A percentile compares a stretch with the other conserved stretches of the same genome.
Conservation (phyloP, 23 tunicate genomes). For the Halocynthia aurantium region DNA sequence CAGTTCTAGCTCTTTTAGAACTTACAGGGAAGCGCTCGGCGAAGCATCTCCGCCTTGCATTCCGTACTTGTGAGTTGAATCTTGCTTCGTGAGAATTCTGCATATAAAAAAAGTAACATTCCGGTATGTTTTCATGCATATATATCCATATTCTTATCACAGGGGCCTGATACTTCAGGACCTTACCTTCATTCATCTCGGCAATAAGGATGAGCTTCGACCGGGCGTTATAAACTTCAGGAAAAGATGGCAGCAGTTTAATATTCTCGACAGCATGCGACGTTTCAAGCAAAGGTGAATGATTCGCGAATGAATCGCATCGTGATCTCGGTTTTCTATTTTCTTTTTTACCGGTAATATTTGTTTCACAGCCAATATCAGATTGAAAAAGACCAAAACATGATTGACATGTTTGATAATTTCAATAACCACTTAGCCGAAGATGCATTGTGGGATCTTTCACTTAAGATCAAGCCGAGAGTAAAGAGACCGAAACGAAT, state of each 20-base stretch:
- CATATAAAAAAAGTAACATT: not conserved
- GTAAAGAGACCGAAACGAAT: slow-evolving; percentile 40
- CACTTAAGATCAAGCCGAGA: slow-evolving; percentile 84
- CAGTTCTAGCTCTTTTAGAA: slow-evolving; percentile 82
- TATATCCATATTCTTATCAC: not conserved
- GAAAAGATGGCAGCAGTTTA: slow-evolving; percentile 91
- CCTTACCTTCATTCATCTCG: slow-evolving; percentile 88
- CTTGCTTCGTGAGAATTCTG: not conserved
- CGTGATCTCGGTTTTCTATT: too few relatives aligned
- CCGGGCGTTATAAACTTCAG: slow-evolving; percentile 87
- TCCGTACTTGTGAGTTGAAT: slow-evolving; percentile 71
- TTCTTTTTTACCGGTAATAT: too few relatives aligned
- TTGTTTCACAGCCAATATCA: slow-evolving; percentile 52
- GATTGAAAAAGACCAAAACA: slow-evolving; percentile 61
- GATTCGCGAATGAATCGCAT: not conserved
- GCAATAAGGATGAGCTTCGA: slow-evolving; percentile 83
- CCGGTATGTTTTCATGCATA: not conserved
- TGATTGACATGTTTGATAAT: slow-evolving; percentile 45
- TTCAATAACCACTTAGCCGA: slow-evolving; percentile 63
- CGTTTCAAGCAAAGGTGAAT: slow-evolving; percentile 76
- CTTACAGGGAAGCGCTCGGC: slow-evolving; percentile 76
- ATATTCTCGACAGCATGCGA: slow-evolving; percentile 83
- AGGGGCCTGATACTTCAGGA: slow-evolving; percentile 90
- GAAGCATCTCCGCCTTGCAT: slow-evolving; percentile 80
- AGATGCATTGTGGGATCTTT: slow-evolving; percentile 83